Conservation (phyloP, 1,140 invertebrate species). For the Atta texana region DNA sequence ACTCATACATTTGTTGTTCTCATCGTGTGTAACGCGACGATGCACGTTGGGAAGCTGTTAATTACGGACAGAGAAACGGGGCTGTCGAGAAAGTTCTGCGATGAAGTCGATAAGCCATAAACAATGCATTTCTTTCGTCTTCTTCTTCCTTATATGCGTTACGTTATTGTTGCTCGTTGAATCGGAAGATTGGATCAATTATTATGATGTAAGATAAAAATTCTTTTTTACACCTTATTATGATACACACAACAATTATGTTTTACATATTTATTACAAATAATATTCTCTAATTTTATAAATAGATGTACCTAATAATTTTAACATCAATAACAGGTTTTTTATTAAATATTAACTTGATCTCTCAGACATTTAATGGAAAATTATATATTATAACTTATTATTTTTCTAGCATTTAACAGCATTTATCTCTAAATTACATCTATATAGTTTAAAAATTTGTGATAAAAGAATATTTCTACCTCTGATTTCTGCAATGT, state of each 20-base stretch:
- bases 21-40: constrained; percentile 35
- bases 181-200: constrained; percentile 5
- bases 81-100: constrained; percentile 61
- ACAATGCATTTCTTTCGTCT: constrained; percentile 32
- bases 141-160: neutral
- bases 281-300: neutral
- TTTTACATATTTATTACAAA: neutral
- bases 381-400: neutral
- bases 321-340: neutral
- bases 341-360: neutral
- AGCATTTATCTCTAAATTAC: neutral
- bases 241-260: neutral
- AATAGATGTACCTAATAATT: neutral
- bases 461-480: neutral
- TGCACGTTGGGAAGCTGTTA: constrained; percentile 68
- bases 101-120: constrained; percentile 62
- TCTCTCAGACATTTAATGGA: constrained; percentile 6
- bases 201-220: neutral
- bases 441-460: neutral
- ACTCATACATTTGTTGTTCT: neutral
- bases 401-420: neutral
- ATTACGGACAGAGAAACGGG: constrained; percentile 67
- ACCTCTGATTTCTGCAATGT: no score
- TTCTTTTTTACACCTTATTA: neutral
- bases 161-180: constrained; percentile 8